A percentile compares a stretch with the other conserved stretches of the same genome.
Evolutionary conservation across 23 tunicate genomes (phyloP).

Genomic region (Diplosoma virens): DNA sequence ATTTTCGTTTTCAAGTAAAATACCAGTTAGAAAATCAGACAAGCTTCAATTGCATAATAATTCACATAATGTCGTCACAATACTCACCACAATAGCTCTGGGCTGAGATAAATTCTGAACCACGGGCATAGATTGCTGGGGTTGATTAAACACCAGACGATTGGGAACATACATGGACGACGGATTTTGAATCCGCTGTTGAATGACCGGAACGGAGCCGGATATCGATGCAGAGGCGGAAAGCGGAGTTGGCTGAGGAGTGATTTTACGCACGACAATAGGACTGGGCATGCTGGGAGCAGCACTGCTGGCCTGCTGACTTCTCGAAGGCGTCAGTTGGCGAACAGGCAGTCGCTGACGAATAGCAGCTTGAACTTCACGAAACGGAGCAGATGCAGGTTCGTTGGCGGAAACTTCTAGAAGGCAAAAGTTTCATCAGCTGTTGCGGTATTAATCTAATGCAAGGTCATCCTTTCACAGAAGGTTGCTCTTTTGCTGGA

Average conservation of each 20-base stretch:
- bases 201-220: not conserved
- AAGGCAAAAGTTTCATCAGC: no score
- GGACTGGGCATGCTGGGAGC: not conserved
- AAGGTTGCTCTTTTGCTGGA: no score
- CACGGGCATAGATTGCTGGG: not conserved
- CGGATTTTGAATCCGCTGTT: not conserved
- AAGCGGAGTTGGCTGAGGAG: not conserved
- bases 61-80: no score
- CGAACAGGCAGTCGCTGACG: constrained; percentile 6
- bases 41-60: no score
- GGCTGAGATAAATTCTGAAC: not conserved
- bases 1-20: no score
- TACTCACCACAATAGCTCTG: not conserved
- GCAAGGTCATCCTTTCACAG: no score
- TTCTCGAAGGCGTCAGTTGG: constrained; percentile 3
- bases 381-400: constrained; percentile 11
- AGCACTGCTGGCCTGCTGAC: not conserved
- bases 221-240: not conserved
- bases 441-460: no score
- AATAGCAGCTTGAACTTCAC: not conserved
- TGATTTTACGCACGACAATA: not conserved
- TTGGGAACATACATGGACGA: constrained; percentile 17
- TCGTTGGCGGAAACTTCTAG: no score
- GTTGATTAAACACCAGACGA: not conserved
- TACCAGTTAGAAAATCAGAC: no score